Evolutionary conservation across 1,140 invertebrate species (phyloP), one percentile per base, ranked within the genome.

Genomic region (Pygmarrhopalites habei): DNA sequence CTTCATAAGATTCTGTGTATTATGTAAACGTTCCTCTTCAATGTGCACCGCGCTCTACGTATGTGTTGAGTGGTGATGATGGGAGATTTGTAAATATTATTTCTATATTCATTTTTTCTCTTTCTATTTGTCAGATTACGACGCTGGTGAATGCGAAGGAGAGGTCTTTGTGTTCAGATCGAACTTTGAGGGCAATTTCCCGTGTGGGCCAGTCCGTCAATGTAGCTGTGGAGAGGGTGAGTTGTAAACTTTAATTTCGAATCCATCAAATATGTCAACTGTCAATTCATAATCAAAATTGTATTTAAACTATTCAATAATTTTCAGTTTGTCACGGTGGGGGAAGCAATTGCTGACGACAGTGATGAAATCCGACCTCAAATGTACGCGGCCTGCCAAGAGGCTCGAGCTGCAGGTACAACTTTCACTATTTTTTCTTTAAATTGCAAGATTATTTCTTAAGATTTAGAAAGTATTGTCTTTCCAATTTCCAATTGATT

Each of bases 261-360:
- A n/a, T n/a, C n/a, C n/a, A n/a, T n/a, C n/a, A n/a, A n/a, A n/a
- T n/a, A n/a, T n/a, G n/a, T n/a, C n/a, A n/a, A n/a, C n/a, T n/a
- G n/a, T n/a, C n/a, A n/a, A n/a, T n/a, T n/a, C n/a, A n/a, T n/a
- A n/a, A n/a, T n/a, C n/a, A n/a, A n/a, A n/a, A n/a, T n/a, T n/a
- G n/a, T n/a, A n/a, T n/a, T n/a, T n/a, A n/a, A n/a, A n/a, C n/a
- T n/a, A n/a, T n/a, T n/a, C n/a, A n/a, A n/a, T n/a, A n/a, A n/a
- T n/a, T n/a, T n/a, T n/a, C n/a, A n/a, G n/a, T 98, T 99, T 80
- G 94, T 98, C 58, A 90, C 90, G 2, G 94, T 98, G 59, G 95
- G 95, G 30, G 95, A 98, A 79, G 92, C 93, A 65, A 98, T 99
- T 73, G 95, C 93, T 28, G 92, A 96, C 78, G 94, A 98, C 81